These are phyloP conservation scores for Copidosoma floridanum DNA, from an alignment of 1,140 invertebrate genomes.

Conservation along the genomic window DNA sequence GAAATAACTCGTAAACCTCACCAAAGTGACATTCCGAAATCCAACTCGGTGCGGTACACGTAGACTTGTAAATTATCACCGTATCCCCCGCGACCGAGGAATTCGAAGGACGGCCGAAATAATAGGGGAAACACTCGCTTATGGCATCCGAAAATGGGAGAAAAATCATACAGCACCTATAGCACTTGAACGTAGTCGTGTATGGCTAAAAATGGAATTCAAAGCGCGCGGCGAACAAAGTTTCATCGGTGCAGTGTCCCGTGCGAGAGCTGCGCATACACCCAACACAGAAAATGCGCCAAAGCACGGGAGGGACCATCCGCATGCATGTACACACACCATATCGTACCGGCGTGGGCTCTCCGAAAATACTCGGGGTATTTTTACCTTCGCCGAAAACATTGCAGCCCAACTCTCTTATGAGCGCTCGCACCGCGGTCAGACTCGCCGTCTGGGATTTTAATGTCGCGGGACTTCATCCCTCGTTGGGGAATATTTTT, in stretches of 20 bases:
- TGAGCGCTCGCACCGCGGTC: not conserved
- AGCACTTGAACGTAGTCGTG: too few relatives aligned
- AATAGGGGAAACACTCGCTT: not conserved
- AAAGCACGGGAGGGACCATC: not conserved
- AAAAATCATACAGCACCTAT: not conserved
- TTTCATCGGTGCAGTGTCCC: slow-evolving; percentile 14
- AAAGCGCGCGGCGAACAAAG: slow-evolving; percentile 16
- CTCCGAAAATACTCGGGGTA: slow-evolving; percentile 48
- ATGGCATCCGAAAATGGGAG: not conserved
- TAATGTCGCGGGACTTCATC: not conserved
- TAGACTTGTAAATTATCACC: too few relatives aligned
- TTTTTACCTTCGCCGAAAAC: slow-evolving; percentile 43
- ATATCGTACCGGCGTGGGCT: slow-evolving; percentile 30
- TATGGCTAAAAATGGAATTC: slow-evolving; percentile 20
- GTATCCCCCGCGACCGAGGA: not conserved
- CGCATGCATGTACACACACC: not conserved
- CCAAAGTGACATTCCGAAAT: too few relatives aligned
- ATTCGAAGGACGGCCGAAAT: not conserved
- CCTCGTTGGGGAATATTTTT: not conserved
- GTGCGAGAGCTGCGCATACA: not conserved
- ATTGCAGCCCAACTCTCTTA: not conserved
- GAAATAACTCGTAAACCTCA: too few relatives aligned
- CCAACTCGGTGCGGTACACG: too few relatives aligned
- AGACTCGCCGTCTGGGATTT: not conserved
- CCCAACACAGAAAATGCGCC: not conserved